Evolutionary conservation across 2,113 vertebrate genomes (phyloP), one percentile per base, ranked within the genome.

Genomic region (Carollia perspicillata): DNA sequence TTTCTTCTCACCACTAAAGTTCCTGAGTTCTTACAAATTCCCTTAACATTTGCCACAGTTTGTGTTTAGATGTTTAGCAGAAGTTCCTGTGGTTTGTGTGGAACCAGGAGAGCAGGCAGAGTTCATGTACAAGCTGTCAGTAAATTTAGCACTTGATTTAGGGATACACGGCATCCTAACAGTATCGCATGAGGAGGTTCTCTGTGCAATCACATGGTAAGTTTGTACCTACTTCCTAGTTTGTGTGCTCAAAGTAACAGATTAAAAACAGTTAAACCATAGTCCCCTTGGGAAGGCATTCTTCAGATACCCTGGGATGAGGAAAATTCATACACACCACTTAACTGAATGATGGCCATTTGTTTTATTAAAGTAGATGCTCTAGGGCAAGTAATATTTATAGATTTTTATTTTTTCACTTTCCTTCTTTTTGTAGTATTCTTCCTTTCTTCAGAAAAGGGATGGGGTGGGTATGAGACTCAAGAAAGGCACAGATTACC

Each of bases 81-180:
- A 79, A 72, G 69, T 89, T 65, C 55, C 79, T 18, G 10, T 53
- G 86, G 79, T 89, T 92, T 95, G 37, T 90, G 51, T 90, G 40
- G 58, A 95, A 90, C 80, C 66, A 68, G 80, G 58, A 72, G 89
- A 95, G 74, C 85, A 92, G 75, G 47, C 78, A 74, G 40, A 84
- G 92, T 90, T 90, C 90, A 23, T 33, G 33, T 49, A 44, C 37
- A 78, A 18, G 90, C 47, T 30, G 18, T 85, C 85, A 96, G 63
- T 66, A 85, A 88, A 80, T 49, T 81, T 66, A 87, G 87, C 40
- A 11, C 60, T 90, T 17, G 66, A 0, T 68, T 80, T 85, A 63
- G 75, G 28, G 71, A n/a, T 40, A 44, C 69, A 71, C 22, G 86
- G 33, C 16, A 7, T 65, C 53, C 58, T 81, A 68, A 85, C 18